phyloP scores from a whole-genome alignment of 2,888 invertebrate genomes.

The Synergus laeviventris region DNA sequence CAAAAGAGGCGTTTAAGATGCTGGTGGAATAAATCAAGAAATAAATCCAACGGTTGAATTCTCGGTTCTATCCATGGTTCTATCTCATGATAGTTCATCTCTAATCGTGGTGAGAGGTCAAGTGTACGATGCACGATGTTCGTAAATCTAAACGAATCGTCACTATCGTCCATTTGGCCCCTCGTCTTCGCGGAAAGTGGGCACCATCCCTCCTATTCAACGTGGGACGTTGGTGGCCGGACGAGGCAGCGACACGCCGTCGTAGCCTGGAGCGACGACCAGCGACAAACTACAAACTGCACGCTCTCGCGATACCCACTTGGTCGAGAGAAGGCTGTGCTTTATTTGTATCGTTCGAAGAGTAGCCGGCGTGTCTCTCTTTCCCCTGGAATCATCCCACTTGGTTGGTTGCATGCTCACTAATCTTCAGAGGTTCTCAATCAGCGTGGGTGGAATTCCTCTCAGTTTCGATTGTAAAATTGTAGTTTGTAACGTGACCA shows the following conservation, averaged over 20 bases:
- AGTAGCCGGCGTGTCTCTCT: constrained; percentile 65
- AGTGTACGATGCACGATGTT: not conserved
- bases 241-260: constrained; percentile 71
- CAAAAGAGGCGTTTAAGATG: not conserved
- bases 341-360: constrained; percentile 70
- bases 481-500: constrained; percentile 24
- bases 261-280: constrained; percentile 68
- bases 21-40: constrained; percentile 6
- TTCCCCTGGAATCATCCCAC: constrained; percentile 58
- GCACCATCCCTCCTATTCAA: constrained; percentile 68
- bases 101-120: constrained; percentile 13
- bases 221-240: constrained; percentile 69
- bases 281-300: constrained; percentile 70
- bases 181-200: constrained; percentile 64
- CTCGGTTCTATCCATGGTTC: not conserved
- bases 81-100: constrained; percentile 25
- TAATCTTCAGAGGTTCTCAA: constrained; percentile 56
- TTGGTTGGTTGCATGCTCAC: constrained; percentile 50
- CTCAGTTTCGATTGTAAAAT: not conserved
- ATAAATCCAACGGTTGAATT: constrained; percentile 4
- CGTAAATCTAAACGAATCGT: constrained; percentile 41
- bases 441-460: constrained; percentile 31
- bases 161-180: constrained; percentile 45
- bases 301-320: constrained; percentile 61
- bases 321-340: constrained; percentile 61